Conservation (phyloP, 2,888 invertebrate genomes). For the Parnassius apollo region DNA sequence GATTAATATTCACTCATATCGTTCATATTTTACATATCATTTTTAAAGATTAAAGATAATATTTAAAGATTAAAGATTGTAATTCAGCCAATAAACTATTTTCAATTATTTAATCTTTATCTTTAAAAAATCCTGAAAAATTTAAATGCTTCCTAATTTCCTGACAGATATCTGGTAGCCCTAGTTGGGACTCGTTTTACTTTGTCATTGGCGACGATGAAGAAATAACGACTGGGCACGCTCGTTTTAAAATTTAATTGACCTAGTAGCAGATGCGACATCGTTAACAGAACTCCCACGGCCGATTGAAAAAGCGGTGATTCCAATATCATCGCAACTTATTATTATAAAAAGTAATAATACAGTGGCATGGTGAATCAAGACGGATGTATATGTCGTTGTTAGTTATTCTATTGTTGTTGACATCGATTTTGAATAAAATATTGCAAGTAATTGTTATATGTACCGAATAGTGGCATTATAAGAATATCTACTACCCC, state of each 20-base stretch:
- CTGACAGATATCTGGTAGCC: too few relatives aligned
- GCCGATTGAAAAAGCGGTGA: constrained; percentile 54
- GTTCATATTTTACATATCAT: too few relatives aligned
- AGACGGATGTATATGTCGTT: constrained; percentile 9
- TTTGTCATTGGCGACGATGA: constrained; percentile 1
- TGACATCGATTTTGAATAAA: background rate
- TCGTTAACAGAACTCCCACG: constrained; percentile 63
- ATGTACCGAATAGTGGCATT: too few relatives aligned
- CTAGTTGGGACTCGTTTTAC: constrained; percentile 4
- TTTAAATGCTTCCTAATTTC: too few relatives aligned
- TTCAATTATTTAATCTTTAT: too few relatives aligned
- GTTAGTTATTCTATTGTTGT: constrained; percentile 12
- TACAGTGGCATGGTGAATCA: constrained; percentile 41
- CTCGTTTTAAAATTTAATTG: constrained; percentile 30
- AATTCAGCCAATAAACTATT: too few relatives aligned
- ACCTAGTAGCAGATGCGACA: constrained; percentile 32
- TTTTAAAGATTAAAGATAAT: too few relatives aligned
- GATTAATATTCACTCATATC: too few relatives aligned
- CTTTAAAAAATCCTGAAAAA: too few relatives aligned
- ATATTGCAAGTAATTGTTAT: too few relatives aligned
- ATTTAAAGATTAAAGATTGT: too few relatives aligned
- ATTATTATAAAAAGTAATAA: constrained; percentile 56
- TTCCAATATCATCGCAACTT: constrained; percentile 45
- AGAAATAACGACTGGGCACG: constrained; percentile 3
- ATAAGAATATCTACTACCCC: too few relatives aligned